These are phyloP conservation scores for Ceratina calcarata DNA, from an alignment of 1,140 invertebrate species.

Conservation along the genomic window DNA sequence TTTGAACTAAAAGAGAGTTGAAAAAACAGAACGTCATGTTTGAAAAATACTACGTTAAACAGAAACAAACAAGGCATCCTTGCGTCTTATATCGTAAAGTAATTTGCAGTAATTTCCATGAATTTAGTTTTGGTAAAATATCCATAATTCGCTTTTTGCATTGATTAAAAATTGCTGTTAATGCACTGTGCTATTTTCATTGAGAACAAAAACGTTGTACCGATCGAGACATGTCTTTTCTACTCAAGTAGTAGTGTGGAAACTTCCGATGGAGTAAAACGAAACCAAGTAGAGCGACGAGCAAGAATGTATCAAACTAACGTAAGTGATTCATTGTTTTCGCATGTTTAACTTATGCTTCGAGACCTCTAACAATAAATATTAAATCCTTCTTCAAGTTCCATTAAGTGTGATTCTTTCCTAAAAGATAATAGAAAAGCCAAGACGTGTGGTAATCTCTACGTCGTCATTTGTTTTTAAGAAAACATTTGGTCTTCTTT, in stretches of 20 bases:
- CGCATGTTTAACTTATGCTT: background rate
- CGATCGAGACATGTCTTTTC: background rate
- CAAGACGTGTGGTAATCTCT: too few species aligned
- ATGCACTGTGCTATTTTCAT: background rate
- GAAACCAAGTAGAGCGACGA: background rate
- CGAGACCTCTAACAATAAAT: background rate
- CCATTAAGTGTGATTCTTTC: background rate
- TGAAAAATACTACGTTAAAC: constrained; percentile 22
- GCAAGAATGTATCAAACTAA: background rate
- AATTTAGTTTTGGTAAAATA: background rate
- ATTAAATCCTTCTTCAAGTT: background rate
- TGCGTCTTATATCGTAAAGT: background rate
- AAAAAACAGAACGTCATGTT: background rate
- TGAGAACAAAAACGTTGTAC: background rate
- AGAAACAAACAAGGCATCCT: background rate
- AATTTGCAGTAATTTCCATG: background rate
- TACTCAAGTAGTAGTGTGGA: background rate
- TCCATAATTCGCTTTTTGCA: background rate
- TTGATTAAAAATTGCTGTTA: background rate
- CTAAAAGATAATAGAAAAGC: too few species aligned
- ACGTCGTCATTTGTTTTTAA: too few species aligned
- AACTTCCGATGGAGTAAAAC: background rate
- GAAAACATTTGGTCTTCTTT: too few species aligned
- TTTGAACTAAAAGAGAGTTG: background rate
- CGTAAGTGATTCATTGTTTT: background rate